These are phyloP conservation scores for Anoplophora glabripennis DNA, from an alignment of 1,140 invertebrate species.

Conservation along the genomic window DNA sequence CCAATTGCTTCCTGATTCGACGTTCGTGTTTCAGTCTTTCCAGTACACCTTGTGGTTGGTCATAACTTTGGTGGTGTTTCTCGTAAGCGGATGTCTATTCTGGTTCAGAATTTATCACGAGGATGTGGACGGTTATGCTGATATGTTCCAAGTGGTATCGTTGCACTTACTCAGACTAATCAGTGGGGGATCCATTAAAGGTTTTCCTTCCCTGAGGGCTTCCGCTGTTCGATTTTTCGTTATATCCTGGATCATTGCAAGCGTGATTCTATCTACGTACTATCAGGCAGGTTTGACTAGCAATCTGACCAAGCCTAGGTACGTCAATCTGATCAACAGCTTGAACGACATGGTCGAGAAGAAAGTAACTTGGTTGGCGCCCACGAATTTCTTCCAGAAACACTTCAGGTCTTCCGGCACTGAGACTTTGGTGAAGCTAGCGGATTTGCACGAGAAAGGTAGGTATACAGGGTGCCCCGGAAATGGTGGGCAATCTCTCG, in stretches of 20 bases:
- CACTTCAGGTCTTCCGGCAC: not conserved
- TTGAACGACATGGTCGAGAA: slow-evolving; percentile 18
- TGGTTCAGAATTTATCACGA: not conserved
- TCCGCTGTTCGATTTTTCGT: not conserved
- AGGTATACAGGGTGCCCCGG: no score
- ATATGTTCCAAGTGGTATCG: not conserved
- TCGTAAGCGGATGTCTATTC: not conserved
- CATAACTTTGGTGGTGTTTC: not conserved
- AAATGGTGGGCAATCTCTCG: no score
- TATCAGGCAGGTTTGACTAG: slow-evolving; percentile 17
- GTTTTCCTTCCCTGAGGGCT: not conserved
- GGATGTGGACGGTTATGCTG: not conserved
- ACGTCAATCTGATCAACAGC: slow-evolving; percentile 6
- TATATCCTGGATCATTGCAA: not conserved
- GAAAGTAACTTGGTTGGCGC: slow-evolving; percentile 1
- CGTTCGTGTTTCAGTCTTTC: slow-evolving; percentile 24
- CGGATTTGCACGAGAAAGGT: not conserved
- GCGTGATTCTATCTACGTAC: slow-evolving; percentile 8
- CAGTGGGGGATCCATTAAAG: not conserved
- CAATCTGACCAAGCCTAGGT: slow-evolving; percentile 8
- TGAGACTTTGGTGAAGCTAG: not conserved
- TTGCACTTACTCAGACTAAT: not conserved
- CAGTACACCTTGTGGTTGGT: slow-evolving; percentile 5
- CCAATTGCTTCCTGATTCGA: slow-evolving; percentile 9
- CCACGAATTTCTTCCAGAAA: not conserved